A percentile compares a stretch with the other conserved stretches of the same genome.
Conservation (phyloP, 2,113 vertebrate species). For the Morone chrysops region DNA sequence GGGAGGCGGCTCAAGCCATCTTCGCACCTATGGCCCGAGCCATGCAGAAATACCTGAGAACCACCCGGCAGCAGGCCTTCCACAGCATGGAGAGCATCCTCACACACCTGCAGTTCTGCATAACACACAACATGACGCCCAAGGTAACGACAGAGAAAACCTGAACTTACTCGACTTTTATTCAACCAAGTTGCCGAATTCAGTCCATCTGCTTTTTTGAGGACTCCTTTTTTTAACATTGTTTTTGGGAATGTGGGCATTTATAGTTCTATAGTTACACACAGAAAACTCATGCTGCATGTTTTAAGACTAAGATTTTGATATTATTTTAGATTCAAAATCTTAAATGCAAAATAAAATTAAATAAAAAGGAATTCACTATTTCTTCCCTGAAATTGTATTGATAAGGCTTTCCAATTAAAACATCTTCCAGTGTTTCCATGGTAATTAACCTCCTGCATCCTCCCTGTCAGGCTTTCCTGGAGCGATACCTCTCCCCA, state of each 20-base stretch:
- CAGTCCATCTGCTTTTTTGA: background rate
- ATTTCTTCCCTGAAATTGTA: no score
- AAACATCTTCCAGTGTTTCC: background rate
- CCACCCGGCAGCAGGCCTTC: conserved; percentile 95
- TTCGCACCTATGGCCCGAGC: conserved; percentile 97
- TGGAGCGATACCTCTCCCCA: conserved; percentile 91
- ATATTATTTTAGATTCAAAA: no score
- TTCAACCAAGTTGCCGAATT: no score
- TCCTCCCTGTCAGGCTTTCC: conserved; percentile 86
- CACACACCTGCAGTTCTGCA: conserved; percentile 97
- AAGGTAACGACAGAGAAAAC: conserved; percentile 82
- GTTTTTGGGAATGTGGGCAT: no score
- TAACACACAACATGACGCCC: conserved; percentile 98
- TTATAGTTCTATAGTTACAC: background rate
- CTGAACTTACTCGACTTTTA: background rate
- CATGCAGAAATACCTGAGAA: conserved; percentile 98
- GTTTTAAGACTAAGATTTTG: background rate
- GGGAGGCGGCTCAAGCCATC: conserved; percentile 96
- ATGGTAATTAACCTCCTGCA: background rate
- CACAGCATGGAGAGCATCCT: conserved; percentile 99
- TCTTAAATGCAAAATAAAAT: no score
- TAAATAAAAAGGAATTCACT: no score
- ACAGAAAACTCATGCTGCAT: background rate
- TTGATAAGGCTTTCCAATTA: no score
- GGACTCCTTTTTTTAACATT: no score